Conservation (phyloP, 2,888 invertebrate species). For the Emmelina monodactyla region DNA sequence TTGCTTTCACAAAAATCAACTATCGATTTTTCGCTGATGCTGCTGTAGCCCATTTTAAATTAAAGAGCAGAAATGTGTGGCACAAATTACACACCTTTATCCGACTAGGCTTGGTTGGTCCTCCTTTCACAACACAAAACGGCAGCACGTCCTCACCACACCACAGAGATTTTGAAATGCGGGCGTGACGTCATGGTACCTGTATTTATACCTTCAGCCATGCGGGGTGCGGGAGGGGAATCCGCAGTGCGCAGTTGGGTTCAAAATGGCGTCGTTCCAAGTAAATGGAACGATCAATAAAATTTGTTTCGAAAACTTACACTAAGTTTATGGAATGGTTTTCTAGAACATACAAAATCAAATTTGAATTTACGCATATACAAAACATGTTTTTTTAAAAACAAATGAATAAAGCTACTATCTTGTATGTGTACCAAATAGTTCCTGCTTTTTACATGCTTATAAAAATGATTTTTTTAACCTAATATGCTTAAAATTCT, state of each 20-base stretch:
- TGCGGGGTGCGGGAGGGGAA: conserved; percentile 22
- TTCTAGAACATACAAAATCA: neutral
- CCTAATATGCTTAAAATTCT: too few relatives aligned
- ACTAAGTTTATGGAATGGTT: conserved; percentile 3
- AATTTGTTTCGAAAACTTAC: conserved; percentile 16
- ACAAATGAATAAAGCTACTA: too few relatives aligned
- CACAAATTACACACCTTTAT: conserved; percentile 59
- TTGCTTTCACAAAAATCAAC: conserved; percentile 63
- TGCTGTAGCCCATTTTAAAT: conserved; percentile 50
- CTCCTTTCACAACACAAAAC: conserved; percentile 35
- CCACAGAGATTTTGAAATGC: conserved; percentile 20
- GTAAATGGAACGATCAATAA: too few relatives aligned
- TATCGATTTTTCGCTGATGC: conserved; percentile 48
- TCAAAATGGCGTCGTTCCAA: conserved; percentile 45
- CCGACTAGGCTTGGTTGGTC: conserved; percentile 40
- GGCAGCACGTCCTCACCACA: conserved; percentile 32
- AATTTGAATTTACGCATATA: neutral
- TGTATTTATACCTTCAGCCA: conserved; percentile 29
- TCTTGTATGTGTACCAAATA: too few relatives aligned
- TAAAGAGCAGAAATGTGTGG: conserved; percentile 34
- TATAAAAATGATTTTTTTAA: too few relatives aligned
- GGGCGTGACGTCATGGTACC: conserved; percentile 35
- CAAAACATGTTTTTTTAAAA: too few relatives aligned
- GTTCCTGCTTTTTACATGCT: too few relatives aligned
- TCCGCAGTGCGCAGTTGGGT: conserved; percentile 36